phyloP scores from a whole-genome alignment of 2,113 vertebrate genomes.

The Phyllostomus discolor region DNA sequence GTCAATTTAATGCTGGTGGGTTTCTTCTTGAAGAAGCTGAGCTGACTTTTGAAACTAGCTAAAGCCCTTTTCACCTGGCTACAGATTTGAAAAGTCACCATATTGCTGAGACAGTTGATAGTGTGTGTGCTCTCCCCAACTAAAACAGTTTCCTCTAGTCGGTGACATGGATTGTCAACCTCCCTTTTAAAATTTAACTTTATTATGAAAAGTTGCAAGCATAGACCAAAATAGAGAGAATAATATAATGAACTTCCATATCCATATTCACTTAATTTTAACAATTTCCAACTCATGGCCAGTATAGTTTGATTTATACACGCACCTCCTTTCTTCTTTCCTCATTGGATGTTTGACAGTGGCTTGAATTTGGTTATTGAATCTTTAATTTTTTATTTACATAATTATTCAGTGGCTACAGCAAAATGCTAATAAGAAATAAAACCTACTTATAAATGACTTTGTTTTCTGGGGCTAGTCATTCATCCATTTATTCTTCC shows the following conservation, averaged over 20 bases:
- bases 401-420: not conserved
- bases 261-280: not conserved
- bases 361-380: not conserved
- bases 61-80: not conserved
- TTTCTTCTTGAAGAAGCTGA: constrained; percentile 1
- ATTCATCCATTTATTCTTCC: not conserved
- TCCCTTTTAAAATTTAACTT: not conserved
- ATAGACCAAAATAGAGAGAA: not conserved
- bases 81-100: not conserved
- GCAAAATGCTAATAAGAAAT: constrained; percentile 13
- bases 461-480: not conserved
- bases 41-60: not conserved
- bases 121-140: not conserved
- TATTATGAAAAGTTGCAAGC: not conserved
- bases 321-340: not conserved
- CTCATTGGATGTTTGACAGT: not conserved
- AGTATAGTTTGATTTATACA: not conserved
- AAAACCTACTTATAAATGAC: not conserved
- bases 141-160: not conserved
- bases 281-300: not conserved
- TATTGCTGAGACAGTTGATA: not conserved
- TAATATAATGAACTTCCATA: not conserved
- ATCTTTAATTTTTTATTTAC: not conserved
- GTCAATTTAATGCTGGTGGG: not conserved
- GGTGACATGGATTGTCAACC: not conserved